phyloP scores from a whole-genome alignment of 1,140 invertebrate species.

The Theocolax elegans region DNA sequence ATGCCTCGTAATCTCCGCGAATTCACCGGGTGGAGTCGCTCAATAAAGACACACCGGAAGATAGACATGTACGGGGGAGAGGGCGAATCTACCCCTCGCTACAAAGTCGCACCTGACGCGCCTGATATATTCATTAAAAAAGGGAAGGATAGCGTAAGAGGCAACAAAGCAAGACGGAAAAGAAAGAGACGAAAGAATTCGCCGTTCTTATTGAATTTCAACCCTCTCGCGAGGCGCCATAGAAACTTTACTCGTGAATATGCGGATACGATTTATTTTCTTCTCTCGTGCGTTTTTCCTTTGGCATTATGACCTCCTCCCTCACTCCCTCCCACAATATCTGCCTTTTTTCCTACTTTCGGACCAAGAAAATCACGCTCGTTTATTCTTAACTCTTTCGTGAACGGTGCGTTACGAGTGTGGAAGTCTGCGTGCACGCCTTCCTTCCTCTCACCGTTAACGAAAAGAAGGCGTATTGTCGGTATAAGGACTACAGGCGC shows the following conservation, averaged over 20 bases:
- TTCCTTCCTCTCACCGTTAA: background rate
- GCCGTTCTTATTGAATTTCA: constrained; percentile 41
- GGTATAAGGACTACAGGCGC: background rate
- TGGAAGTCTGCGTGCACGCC: background rate
- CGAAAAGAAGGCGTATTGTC: background rate
- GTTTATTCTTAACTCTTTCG: constrained; percentile 34
- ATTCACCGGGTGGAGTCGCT: constrained; percentile 7
- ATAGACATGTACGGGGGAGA: background rate
- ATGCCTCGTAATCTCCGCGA: constrained; percentile 22
- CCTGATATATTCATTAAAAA: constrained; percentile 43
- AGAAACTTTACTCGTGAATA: constrained; percentile 46
- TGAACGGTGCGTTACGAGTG: background rate
- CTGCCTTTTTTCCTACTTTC: constrained; percentile 25
- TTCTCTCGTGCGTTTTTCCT: constrained; percentile 20
- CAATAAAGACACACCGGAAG: background rate
- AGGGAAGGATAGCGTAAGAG: constrained; percentile 11
- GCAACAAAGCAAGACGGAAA: background rate
- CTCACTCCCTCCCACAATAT: background rate
- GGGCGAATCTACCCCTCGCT: no score
- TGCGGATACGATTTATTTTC: constrained; percentile 45
- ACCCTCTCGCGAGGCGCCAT: constrained; percentile 9
- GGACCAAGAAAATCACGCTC: constrained; percentile 27
- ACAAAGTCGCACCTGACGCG: constrained; percentile 22
- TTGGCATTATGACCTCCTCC: constrained; percentile 12
- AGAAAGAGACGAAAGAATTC: constrained; percentile 5